Base-by-base conservation (phyloP, 2,888 invertebrate species). In the Cantharis lateralis region DNA sequence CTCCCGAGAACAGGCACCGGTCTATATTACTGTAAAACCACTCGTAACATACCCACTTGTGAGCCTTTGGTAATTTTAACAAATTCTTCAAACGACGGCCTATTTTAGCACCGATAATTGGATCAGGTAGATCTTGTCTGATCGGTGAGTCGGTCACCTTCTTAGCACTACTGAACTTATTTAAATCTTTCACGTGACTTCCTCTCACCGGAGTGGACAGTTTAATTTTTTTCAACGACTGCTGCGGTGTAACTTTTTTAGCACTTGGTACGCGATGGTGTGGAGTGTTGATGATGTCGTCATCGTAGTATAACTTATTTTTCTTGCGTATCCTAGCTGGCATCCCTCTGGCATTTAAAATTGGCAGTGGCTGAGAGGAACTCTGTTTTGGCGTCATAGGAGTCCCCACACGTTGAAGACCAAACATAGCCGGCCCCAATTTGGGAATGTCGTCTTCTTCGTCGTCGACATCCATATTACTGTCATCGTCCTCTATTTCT, bases 11-110 rank as follows among this genome's bases (percentile, higher is more conserved):
- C 61, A 99, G 89, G 48, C 96, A 95, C 86, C 95, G 95, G 87
- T 99, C 99, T 83, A 99, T 95, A 85, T 98, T 98, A 82, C 99
- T 98, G 88, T 99, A 99, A 89, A 99, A 99, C 94, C 98, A 99
- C 88, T 99, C 99, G 88, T 97, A 99, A 88, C 98, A 98, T 10
- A 99, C 98, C 98, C 98, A 99, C 89, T 97, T 98, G 87, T 99
- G 98, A 4, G 99, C 99, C 90, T 99, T 99, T 0, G 99, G 99
- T 80, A 99, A 89, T 89, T 99, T 99, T 4, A 99, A 90, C 28
- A 99, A 91, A 89, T 99, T 99, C 81, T 97, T 91, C 77, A 97
- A 89, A 80, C 97, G 91, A 89, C 96, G 92, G 1, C 98, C 98
- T 83, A 98, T 96, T 83, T 95, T 92, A 84, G 98, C 97, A 0